These are phyloP conservation scores for Oryzias curvinotus DNA, from an alignment of 2,113 vertebrate species.

Conservation along the genomic window DNA sequence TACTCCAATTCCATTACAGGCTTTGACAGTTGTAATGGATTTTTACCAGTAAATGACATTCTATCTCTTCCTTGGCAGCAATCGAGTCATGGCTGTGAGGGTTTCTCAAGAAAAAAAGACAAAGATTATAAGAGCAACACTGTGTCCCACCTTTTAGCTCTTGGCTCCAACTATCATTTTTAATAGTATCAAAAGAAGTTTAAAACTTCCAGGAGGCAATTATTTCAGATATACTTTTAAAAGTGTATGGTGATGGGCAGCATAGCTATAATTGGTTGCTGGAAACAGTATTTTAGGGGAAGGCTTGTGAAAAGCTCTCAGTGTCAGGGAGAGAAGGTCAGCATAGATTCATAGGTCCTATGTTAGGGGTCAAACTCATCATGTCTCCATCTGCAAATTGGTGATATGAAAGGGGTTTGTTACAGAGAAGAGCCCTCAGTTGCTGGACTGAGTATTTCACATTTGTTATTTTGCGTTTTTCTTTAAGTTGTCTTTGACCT, in stretches of 20 bases:
- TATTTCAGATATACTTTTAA: background rate
- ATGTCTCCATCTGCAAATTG: background rate
- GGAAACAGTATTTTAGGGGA: background rate
- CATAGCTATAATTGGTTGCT: background rate
- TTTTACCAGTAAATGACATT: too few relatives aligned
- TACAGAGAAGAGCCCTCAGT: background rate
- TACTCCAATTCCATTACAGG: too few relatives aligned
- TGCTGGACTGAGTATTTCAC: slow-evolving; percentile 1
- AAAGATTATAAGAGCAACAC: background rate
- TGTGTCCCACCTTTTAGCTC: background rate
- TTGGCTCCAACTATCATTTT: background rate
- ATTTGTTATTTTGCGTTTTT: slow-evolving; percentile 10
- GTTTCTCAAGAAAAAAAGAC: too few relatives aligned
- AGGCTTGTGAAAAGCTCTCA: background rate
- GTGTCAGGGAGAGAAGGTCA: slow-evolving; percentile 6
- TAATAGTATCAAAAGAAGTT: background rate
- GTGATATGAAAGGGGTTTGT: background rate
- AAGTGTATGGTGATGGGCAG: slow-evolving; percentile 3
- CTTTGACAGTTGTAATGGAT: too few relatives aligned
- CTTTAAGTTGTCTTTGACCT: slow-evolving; percentile 31
- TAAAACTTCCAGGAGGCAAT: background rate
- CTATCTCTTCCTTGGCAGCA: too few relatives aligned
- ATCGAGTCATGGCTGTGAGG: too few relatives aligned
- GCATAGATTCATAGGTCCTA: background rate
- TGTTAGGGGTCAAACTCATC: background rate